Percentiles rank a stretch among this genome's conserved stretches.
These are phyloP conservation scores for Drosophila aff. DNA, from an alignment of 1,140 invertebrate genomes.

Conservation along the genomic window DNA sequence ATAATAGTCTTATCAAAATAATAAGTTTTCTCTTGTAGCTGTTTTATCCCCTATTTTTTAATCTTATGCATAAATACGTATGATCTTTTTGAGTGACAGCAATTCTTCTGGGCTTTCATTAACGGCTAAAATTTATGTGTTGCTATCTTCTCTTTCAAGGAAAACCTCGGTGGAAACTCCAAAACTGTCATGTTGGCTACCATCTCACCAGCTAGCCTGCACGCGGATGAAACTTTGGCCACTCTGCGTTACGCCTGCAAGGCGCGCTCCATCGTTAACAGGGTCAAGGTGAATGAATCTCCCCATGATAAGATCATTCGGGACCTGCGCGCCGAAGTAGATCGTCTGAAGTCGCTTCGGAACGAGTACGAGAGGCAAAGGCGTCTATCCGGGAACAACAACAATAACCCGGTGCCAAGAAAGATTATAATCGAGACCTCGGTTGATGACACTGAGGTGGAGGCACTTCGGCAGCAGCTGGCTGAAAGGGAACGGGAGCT, in stretches of 20 bases:
- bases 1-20: not conserved
- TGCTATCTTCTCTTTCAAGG: slow-evolving; percentile 85
- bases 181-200: slow-evolving; percentile 95
- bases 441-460: slow-evolving; percentile 85
- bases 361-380: slow-evolving; percentile 87
- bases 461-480: slow-evolving; percentile 87
- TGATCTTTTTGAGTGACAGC: not conserved
- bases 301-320: slow-evolving; percentile 93
- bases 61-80: not conserved
- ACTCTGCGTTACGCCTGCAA: slow-evolving; percentile 95
- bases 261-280: slow-evolving; percentile 96
- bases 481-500: slow-evolving; percentile 88
- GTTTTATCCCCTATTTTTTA: not conserved
- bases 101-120: not conserved
- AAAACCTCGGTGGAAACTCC: slow-evolving; percentile 96
- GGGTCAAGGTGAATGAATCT: slow-evolving; percentile 97
- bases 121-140: not conserved
- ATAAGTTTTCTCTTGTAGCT: not conserved
- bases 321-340: slow-evolving; percentile 92
- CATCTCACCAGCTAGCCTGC: slow-evolving; percentile 91
- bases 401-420: slow-evolving; percentile 69
- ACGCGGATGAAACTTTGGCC: slow-evolving; percentile 93
- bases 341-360: slow-evolving; percentile 87
- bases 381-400: slow-evolving; percentile 67
- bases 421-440: slow-evolving; percentile 83